These are phyloP conservation scores for Hyaena hyaena DNA, from an alignment of 2,113 vertebrate genomes.

Conservation along the genomic window DNA sequence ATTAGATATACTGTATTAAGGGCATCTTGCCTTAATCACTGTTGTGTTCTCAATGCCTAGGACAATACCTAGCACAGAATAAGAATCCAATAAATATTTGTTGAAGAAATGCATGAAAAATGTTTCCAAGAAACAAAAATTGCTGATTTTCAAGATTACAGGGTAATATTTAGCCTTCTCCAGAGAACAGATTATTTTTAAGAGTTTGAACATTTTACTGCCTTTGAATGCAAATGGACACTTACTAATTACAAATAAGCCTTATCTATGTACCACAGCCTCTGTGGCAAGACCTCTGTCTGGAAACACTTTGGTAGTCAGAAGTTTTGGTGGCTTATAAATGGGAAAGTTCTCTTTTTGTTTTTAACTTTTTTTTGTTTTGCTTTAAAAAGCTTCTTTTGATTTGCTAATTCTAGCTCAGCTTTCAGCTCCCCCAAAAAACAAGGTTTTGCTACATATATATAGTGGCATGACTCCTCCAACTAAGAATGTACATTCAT, in stretches of 20 bases:
- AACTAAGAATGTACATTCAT: neutral
- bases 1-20: neutral
- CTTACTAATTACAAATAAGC: constrained; percentile 65
- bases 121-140: neutral
- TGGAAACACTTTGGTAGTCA: neutral
- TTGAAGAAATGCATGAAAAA: constrained; percentile 31
- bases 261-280: constrained; percentile 52
- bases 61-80: neutral
- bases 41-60: neutral
- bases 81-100: constrained; percentile 30
- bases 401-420: neutral
- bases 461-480: neutral
- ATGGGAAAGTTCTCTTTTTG: constrained; percentile 15
- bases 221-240: constrained; percentile 54
- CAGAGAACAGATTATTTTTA: constrained; percentile 32
- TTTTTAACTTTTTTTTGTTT: neutral
- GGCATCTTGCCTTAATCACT: neutral
- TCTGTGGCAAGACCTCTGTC: constrained; percentile 15
- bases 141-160: constrained; percentile 44
- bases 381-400: neutral
- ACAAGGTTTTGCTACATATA: neutral
- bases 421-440: neutral
- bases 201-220: constrained; percentile 48
- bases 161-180: constrained; percentile 27
- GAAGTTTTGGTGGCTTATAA: neutral